These are phyloP conservation scores for Aurelia sp. DNA, from an alignment of 30 jellyfish, hydroid and myxozoan species.

Conservation along the genomic window DNA sequence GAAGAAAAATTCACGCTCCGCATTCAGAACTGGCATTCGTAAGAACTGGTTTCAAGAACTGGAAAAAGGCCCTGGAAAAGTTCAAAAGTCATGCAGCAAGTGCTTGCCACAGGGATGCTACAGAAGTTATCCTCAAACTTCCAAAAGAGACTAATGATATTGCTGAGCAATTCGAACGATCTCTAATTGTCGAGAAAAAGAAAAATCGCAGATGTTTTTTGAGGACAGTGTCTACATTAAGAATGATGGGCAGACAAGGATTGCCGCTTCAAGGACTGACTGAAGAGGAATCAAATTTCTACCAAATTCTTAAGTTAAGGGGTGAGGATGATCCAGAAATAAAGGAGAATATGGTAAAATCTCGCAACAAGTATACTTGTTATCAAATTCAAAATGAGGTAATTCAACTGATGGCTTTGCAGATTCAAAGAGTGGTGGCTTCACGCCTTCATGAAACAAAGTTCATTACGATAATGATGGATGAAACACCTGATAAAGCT, in stretches of 20 bases:
- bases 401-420: conserved; percentile 15
- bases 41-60: conserved; percentile 7
- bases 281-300: too few species aligned
- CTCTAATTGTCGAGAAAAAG: too few species aligned
- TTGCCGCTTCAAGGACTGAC: too few species aligned
- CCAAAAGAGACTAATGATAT: too few species aligned
- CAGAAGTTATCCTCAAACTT: too few species aligned
- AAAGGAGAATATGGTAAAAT: neutral
- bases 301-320: too few species aligned
- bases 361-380: conserved; percentile 6
- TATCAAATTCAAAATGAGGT: conserved; percentile 9
- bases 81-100: conserved; percentile 5
- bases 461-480: neutral
- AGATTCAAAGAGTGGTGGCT: conserved; percentile 6
- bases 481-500: conserved; percentile 12
- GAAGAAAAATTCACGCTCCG: neutral
- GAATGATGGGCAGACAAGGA: too few species aligned
- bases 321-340: neutral
- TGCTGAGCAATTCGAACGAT: too few species aligned
- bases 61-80: neutral
- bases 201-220: too few species aligned
- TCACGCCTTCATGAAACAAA: neutral
- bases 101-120: neutral
- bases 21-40: neutral
- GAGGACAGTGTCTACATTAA: too few species aligned